Base-by-base conservation (phyloP, 2,888 invertebrate species). In the Petrolisthes manimaculis region DNA sequence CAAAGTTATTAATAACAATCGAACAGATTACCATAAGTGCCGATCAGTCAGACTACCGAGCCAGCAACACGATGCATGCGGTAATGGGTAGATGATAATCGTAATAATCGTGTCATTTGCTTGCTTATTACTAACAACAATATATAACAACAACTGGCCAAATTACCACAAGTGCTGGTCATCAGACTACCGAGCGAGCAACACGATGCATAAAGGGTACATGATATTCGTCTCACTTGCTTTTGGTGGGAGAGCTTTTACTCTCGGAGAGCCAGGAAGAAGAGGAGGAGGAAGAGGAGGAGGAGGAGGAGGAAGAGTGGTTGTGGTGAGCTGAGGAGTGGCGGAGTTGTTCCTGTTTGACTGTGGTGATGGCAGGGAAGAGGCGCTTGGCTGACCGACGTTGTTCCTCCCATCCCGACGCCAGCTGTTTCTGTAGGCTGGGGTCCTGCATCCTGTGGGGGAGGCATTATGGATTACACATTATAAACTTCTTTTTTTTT, bases 191-290 rank as follows among this genome's bases (percentile, higher is more conserved):
- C 37, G 24, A 14, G 18, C 24, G 9, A 61, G 21, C 79, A 85
- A 5, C n/a, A 74, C 18, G 54, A 78, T 14, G 9, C 67, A 80
- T 69, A 54, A 77, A 81, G 24, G 2, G 55, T 56, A 74, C 82
- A n/a, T 67, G 84, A 84, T 61, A n/a, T 56, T 80, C 71, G 54
- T 88, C 88, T 88, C 88, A 88, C 88, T 88, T 88, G 88, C 88
- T 88, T 88, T 88, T 88, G 88, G 75, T 56, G 61, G 84, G 56
- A 80, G 78, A 79, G 24, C 74, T 18, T 88, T 75, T 81, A 51
- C 71, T 75, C 79, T 84, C 87, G 69, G 77, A 83, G 74, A 79
- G 21, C 71, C 71, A 54, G 69, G 71, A 61, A 69, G 14, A 69
- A 79, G 37, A 54, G 55, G 69, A 18, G 69, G 71, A 55, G 37